Percentiles rank a stretch among this genome's conserved stretches.
These are phyloP conservation scores for Geophilus truncorum DNA, from an alignment of 2,888 invertebrate genomes.

Conservation along the genomic window DNA sequence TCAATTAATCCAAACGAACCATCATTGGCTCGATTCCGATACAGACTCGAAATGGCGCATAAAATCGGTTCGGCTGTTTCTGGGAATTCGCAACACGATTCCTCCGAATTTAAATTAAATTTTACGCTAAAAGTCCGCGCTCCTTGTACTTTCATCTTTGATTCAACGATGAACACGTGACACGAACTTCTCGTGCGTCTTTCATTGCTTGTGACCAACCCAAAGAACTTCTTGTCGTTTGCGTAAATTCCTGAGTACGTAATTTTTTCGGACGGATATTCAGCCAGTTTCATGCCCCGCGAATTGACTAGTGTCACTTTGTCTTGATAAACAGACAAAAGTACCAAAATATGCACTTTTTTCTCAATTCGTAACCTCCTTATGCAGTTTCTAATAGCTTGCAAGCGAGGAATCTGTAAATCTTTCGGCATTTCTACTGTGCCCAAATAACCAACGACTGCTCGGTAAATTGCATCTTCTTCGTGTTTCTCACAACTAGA, in stretches of 20 bases:
- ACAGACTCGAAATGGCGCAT: constrained; percentile 56
- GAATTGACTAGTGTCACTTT: constrained; percentile 72
- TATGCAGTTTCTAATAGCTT: constrained; percentile 76
- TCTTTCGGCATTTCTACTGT: constrained; percentile 85
- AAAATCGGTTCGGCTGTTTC: constrained; percentile 66
- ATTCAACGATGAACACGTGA: constrained; percentile 90
- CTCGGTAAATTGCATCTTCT: constrained; percentile 52
- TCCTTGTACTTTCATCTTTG: constrained; percentile 74
- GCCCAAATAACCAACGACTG: constrained; percentile 88
- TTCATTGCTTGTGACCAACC: constrained; percentile 67
- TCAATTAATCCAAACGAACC: constrained; percentile 44
- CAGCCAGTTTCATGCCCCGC: constrained; percentile 72
- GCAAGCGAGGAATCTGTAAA: constrained; percentile 53
- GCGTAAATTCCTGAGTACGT: constrained; percentile 84
- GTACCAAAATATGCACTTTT: constrained; percentile 68
- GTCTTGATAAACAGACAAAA: constrained; percentile 76
- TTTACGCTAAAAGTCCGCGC: constrained; percentile 77
- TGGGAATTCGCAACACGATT: constrained; percentile 77
- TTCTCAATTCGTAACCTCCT: constrained; percentile 82
- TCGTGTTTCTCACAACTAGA: constrained; percentile 22
- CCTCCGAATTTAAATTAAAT: constrained; percentile 57
- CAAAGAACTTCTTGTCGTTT: constrained; percentile 87
- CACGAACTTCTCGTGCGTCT: constrained; percentile 58
- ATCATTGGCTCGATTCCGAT: constrained; percentile 44
- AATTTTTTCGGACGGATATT: constrained; percentile 78